Evolutionary conservation across 2,888 invertebrate species (phyloP).

Genomic region (Hyppa rectilinea): DNA sequence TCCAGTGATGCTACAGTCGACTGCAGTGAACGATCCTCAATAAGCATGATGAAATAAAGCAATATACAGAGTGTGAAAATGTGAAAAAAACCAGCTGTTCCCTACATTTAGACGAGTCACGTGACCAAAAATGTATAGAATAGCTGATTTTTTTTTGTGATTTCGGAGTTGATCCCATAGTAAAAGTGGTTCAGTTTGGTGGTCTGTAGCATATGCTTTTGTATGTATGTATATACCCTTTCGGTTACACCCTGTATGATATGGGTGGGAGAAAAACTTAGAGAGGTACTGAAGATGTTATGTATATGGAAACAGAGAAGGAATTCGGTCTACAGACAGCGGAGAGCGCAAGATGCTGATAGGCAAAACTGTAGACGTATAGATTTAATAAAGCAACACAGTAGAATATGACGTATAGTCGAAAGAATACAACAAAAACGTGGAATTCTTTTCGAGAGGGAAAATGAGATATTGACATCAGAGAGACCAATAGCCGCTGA

Average conservation of each 20-base stretch:
- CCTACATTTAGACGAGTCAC: too few species aligned
- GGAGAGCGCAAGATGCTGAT: not conserved
- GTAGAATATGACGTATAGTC: too few species aligned
- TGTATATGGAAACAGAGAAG: not conserved
- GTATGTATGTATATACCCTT: too few species aligned
- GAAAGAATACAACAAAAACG: not conserved
- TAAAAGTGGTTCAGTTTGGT: too few species aligned
- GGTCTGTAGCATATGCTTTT: too few species aligned
- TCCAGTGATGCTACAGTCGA: slow-evolving; percentile 6
- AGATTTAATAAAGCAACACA: too few species aligned
- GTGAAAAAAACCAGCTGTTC: too few species aligned
- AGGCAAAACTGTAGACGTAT: not conserved
- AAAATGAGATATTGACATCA: not conserved
- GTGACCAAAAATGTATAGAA: too few species aligned
- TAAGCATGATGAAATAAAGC: not conserved
- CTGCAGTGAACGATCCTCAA: not conserved
- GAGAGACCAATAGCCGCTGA: not conserved
- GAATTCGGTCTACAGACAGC: not conserved
- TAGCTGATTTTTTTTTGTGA: too few species aligned
- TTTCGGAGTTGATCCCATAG: too few species aligned
- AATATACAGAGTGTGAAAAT: too few species aligned
- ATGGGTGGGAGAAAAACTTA: slow-evolving; percentile 68
- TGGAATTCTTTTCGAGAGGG: not conserved
- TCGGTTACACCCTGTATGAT: too few species aligned
- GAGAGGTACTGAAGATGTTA: not conserved